Evolutionary conservation across 2,888 invertebrate genomes (phyloP).

Genomic region (Argyresthia albistria): DNA sequence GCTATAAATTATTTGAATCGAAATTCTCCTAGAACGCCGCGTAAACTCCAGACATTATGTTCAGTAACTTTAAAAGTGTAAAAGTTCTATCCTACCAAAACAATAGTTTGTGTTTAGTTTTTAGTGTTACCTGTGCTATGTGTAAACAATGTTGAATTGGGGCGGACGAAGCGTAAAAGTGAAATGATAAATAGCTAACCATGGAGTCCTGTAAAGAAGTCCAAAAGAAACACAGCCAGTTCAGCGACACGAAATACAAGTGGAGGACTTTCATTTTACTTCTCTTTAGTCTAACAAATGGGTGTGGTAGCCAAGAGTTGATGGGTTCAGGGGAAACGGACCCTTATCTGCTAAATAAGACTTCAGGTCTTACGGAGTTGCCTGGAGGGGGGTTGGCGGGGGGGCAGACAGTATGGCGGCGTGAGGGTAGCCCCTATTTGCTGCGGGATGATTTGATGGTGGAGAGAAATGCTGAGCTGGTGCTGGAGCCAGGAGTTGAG

Average conservation of each 20-base stretch:
- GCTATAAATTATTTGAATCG: slow-evolving; percentile 36
- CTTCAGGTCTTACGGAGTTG: slow-evolving; percentile 68
- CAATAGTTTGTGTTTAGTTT: too few species aligned
- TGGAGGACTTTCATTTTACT: slow-evolving; percentile 52
- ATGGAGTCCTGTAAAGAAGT: slow-evolving; percentile 56
- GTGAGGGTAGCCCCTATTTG: slow-evolving; percentile 81
- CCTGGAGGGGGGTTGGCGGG: slow-evolving; percentile 75
- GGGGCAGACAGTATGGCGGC: slow-evolving; percentile 67
- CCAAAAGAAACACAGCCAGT: slow-evolving; percentile 65
- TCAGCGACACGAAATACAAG: slow-evolving; percentile 67
- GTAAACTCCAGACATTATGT: slow-evolving; percentile 4
- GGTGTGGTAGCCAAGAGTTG: slow-evolving; percentile 47
- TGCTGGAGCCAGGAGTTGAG: slow-evolving; percentile 92
- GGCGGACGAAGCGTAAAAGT: slow-evolving; percentile 38
- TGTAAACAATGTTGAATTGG: slow-evolving; percentile 37
- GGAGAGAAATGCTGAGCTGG: slow-evolving; percentile 83
- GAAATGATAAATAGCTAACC: slow-evolving; percentile 53
- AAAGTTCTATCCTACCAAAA: slow-evolving; percentile 5
- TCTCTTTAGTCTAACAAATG: slow-evolving; percentile 16
- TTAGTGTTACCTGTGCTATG: slow-evolving; percentile 29
- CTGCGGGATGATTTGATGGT: slow-evolving; percentile 86
- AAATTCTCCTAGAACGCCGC: slow-evolving; percentile 9
- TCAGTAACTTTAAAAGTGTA: slow-evolving; percentile 13
- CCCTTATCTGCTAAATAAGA: slow-evolving; percentile 56
- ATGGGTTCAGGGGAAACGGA: slow-evolving; percentile 30